Evolutionary conservation across 37 sponge, comb jelly and placozoan species (phyloP).

Genomic region (Dysidea cf. avara): DNA sequence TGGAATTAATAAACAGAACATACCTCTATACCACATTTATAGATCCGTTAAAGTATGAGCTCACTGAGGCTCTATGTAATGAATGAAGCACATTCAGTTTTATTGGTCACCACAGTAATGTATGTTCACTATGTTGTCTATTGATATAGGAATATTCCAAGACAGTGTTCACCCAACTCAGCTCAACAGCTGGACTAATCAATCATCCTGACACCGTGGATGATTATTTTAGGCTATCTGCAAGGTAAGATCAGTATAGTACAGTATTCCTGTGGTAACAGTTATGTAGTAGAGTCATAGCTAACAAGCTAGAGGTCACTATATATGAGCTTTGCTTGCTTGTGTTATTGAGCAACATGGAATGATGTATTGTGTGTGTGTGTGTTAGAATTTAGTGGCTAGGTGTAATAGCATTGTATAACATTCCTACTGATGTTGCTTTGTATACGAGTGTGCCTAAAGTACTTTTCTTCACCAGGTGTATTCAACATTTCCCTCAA

Average conservation of each 20-base stretch:
- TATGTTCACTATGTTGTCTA: too few relatives aligned
- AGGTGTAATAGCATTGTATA: too few relatives aligned
- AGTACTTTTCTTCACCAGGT: too few relatives aligned
- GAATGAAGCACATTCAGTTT: too few relatives aligned
- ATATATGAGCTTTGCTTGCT: background rate
- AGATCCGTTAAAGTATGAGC: too few relatives aligned
- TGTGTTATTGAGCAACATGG: background rate
- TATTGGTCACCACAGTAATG: too few relatives aligned
- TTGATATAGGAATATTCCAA: conserved; percentile 25
- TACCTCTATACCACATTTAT: too few relatives aligned
- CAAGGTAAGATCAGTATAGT: conserved; percentile 54
- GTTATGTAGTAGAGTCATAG: background rate
- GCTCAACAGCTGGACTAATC: conserved; percentile 53
- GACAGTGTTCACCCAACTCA: conserved; percentile 63
- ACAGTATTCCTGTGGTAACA: background rate
- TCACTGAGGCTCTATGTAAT: too few relatives aligned
- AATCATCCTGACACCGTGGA: conserved; percentile 93
- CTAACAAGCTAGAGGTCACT: background rate
- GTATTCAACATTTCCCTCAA: conserved; percentile 67
- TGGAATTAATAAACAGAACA: too few relatives aligned
- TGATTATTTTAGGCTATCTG: conserved; percentile 90
- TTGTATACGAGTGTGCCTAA: too few relatives aligned
- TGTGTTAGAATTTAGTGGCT: too few relatives aligned
- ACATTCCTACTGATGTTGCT: too few relatives aligned
- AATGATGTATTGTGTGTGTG: conserved; percentile 17